Percentiles rank a stretch among this genome's conserved stretches.
phyloP scores from a whole-genome alignment of 2,888 invertebrate species.

The Dysmachus trigonus region DNA sequence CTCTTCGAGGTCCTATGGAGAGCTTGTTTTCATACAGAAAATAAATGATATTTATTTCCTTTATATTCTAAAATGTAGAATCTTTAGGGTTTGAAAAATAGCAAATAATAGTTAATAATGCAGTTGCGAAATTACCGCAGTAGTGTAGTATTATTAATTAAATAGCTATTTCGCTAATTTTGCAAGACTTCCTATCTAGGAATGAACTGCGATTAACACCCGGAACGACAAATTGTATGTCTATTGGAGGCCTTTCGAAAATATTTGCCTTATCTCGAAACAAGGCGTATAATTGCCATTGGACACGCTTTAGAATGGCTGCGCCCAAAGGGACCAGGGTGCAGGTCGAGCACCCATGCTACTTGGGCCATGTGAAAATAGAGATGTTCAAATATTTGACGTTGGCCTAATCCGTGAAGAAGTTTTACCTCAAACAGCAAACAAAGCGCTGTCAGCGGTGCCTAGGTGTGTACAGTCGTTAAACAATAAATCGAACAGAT shows the following conservation, averaged over 20 bases:
- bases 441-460: conserved; percentile 38
- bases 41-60: no score
- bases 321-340: background rate
- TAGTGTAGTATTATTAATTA: no score
- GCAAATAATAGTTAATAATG: no score
- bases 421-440: conserved; percentile 43
- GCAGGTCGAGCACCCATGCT: background rate
- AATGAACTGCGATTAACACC: background rate
- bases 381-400: conserved; percentile 50
- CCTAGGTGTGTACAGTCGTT: conserved; percentile 38
- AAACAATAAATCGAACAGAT: conserved; percentile 44
- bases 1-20: no score
- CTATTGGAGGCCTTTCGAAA: background rate
- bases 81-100: no score
- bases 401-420: conserved; percentile 47
- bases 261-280: background rate
- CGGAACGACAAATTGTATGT: background rate
- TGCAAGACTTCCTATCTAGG: background rate
- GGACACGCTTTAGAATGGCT: background rate
- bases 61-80: no score
- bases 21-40: no score
- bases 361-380: conserved; percentile 16
- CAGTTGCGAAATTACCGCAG: no score
- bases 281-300: conserved; percentile 29
- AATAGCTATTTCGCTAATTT: no score